Evolutionary conservation across 1,140 invertebrate genomes (phyloP).

Genomic region (Amyelois transitella): DNA sequence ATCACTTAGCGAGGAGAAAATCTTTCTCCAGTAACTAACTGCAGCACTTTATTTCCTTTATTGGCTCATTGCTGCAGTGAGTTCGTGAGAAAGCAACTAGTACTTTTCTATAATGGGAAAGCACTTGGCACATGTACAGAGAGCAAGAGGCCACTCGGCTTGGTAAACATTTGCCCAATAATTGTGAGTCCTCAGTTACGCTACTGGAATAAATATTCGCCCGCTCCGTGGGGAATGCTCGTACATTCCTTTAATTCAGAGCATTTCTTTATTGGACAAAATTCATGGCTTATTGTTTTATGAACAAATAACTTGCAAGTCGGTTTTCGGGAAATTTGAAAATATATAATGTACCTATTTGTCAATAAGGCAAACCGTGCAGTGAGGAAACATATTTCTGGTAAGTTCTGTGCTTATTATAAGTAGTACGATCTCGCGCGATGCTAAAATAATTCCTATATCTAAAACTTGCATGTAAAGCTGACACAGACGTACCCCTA

Average conservation of each 20-base stretch:
- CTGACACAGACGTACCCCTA: no score
- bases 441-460: no score
- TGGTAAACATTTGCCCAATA: conserved; percentile 67
- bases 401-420: no score
- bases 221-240: conserved; percentile 36
- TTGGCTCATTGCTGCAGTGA: conserved; percentile 31
- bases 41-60: conserved; percentile 22
- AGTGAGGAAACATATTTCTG: no score
- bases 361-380: no score
- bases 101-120: conserved; percentile 47
- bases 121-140: conserved; percentile 43
- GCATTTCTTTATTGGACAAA: conserved; percentile 65
- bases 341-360: no score
- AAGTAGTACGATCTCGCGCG: no score
- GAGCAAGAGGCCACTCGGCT: conserved; percentile 45
- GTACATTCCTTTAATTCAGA: conserved; percentile 51
- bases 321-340: neutral
- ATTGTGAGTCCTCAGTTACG: conserved; percentile 64
- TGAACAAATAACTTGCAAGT: conserved; percentile 30
- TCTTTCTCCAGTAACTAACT: conserved; percentile 7
- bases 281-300: conserved; percentile 57
- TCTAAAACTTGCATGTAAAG: no score
- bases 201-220: conserved; percentile 61
- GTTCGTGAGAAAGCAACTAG: conserved; percentile 46
- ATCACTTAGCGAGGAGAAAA: neutral